Evolutionary conservation across 2,113 vertebrate genomes (phyloP).

Genomic region (Petaurus breviceps): DNA sequence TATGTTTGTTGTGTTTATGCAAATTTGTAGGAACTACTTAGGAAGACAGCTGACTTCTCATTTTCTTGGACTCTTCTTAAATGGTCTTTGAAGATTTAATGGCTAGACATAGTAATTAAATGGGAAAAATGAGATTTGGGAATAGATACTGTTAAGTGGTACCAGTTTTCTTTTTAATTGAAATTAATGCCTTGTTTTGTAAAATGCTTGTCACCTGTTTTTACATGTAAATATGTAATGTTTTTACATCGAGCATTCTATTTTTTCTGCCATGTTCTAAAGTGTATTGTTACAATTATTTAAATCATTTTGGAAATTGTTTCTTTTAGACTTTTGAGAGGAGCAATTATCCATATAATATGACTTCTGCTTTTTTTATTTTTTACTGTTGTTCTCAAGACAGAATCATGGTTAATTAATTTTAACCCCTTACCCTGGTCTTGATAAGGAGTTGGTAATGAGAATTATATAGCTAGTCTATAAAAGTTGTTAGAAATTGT

Average conservation of each 20-base stretch:
- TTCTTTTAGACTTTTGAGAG: slow-evolving; percentile 10
- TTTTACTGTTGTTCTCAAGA: not conserved
- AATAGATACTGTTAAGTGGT: slow-evolving; percentile 62
- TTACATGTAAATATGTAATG: not conserved
- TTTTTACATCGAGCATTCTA: slow-evolving; percentile 39
- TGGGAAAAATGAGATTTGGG: slow-evolving; percentile 69
- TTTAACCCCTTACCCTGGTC: slow-evolving; percentile 26
- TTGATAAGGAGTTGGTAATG: not conserved
- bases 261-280: slow-evolving; percentile 3
- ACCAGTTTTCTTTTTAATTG: slow-evolving; percentile 69
- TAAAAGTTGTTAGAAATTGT: not conserved
- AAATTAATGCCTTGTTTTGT: slow-evolving; percentile 62
- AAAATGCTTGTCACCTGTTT: slow-evolving; percentile 47
- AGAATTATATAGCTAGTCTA: not conserved
- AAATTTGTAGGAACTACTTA: not conserved
- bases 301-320: slow-evolving; percentile 22
- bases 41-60: slow-evolving; percentile 24
- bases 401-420: slow-evolving; percentile 11
- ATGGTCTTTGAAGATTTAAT: slow-evolving; percentile 65
- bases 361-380: not conserved
- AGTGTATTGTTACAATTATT: not conserved
- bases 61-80: slow-evolving; percentile 54
- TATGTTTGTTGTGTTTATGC: not conserved
- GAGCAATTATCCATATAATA: slow-evolving; percentile 3
- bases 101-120: slow-evolving; percentile 54